phyloP scores from a whole-genome alignment of 2,888 invertebrate species.

The Blera fallax region DNA sequence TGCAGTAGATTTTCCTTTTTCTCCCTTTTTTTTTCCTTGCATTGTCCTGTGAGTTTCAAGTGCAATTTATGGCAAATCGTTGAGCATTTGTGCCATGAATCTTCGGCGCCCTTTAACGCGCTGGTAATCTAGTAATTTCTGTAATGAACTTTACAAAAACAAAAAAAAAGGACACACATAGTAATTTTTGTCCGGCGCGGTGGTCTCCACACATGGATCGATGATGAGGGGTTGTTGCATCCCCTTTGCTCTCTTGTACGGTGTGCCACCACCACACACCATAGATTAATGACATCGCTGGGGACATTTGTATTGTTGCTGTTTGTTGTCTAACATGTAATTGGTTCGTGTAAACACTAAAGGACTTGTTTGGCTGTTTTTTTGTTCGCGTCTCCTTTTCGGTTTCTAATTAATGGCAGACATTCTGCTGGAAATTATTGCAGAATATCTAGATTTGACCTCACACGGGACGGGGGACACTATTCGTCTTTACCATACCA shows the following conservation, averaged over 20 bases:
- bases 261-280: background rate
- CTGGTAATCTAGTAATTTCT: constrained; percentile 23
- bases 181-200: constrained; percentile 12
- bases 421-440: constrained; percentile 40
- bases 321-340: constrained; percentile 63
- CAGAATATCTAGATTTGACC: constrained; percentile 1
- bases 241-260: background rate
- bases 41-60: constrained; percentile 16
- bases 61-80: constrained; percentile 63
- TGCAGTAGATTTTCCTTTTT: background rate
- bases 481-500: background rate
- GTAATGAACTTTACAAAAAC: constrained; percentile 4
- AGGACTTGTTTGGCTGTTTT: constrained; percentile 52
- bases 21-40: background rate
- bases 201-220: constrained; percentile 32
- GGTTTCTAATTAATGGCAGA: constrained; percentile 51
- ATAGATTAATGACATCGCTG: constrained; percentile 59
- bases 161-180: constrained; percentile 13
- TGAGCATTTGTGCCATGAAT: constrained; percentile 34
- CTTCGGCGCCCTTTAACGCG: constrained; percentile 37
- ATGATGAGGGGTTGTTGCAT: constrained; percentile 1
- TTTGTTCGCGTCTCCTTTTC: background rate
- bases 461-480: background rate
- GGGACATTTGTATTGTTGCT: constrained; percentile 35
- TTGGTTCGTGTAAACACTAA: constrained; percentile 61